phyloP scores from a whole-genome alignment of 2,888 invertebrate species.

The Drepanosiphum platanoidis region DNA sequence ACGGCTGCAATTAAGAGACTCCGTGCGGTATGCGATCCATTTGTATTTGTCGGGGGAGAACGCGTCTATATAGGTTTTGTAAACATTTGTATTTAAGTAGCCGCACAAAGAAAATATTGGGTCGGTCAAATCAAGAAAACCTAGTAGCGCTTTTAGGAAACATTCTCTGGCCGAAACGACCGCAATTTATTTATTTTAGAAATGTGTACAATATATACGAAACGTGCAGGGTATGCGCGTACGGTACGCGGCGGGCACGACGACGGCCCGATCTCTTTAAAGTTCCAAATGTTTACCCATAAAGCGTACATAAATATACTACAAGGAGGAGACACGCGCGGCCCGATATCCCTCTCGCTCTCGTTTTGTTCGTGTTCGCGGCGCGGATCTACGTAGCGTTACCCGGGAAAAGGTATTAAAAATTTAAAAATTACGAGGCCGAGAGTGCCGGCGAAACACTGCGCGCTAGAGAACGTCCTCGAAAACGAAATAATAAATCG shows the following conservation, averaged over 20 bases:
- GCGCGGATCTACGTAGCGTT: too few relatives aligned
- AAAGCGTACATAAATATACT: neutral
- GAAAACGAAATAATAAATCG: too few relatives aligned
- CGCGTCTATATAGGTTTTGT: neutral
- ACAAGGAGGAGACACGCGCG: neutral
- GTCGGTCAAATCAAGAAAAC: constrained; percentile 15
- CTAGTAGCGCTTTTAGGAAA: neutral
- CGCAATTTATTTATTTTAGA: constrained; percentile 35
- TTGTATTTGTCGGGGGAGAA: neutral
- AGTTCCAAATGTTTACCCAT: constrained; percentile 27
- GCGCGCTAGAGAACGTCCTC: too few relatives aligned
- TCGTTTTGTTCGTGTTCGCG: too few relatives aligned
- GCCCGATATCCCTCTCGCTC: neutral
- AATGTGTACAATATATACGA: neutral
- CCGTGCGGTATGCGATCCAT: neutral
- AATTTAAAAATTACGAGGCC: too few relatives aligned
- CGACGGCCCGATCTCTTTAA: neutral
- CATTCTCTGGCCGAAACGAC: constrained; percentile 4
- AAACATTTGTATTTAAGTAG: neutral
- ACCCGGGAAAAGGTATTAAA: too few relatives aligned
- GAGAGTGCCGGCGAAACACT: too few relatives aligned
- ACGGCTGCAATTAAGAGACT: neutral
- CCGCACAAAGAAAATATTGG: neutral
- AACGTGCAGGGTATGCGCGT: too few relatives aligned
- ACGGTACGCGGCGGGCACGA: too few relatives aligned